phyloP scores from a whole-genome alignment of 2,888 invertebrate species.

The Lissonota sp. region DNA sequence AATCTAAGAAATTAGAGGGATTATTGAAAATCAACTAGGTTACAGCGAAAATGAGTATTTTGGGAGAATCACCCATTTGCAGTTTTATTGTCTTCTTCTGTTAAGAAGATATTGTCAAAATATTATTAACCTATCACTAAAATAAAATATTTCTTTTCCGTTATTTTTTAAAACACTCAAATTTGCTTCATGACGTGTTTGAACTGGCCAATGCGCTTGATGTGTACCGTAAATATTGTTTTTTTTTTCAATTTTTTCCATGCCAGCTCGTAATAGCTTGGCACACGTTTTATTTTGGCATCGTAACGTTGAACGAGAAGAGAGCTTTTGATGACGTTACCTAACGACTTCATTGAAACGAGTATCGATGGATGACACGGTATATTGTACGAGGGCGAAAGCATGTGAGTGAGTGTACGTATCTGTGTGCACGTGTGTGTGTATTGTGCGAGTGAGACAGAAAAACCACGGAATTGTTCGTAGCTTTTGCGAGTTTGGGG shows the following conservation, averaged over 20 bases:
- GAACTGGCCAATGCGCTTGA: neutral
- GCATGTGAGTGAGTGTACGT: neutral
- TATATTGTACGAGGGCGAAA: no score
- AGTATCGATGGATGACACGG: constrained; percentile 35
- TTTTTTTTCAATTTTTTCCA: neutral
- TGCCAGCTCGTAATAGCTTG: constrained; percentile 35
- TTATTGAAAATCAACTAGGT: no score
- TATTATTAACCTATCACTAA: no score
- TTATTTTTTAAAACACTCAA: no score
- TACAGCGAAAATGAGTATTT: no score
- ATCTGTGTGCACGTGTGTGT: neutral
- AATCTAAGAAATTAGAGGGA: no score
- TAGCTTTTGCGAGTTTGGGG: constrained; percentile 36
- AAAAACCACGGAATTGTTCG: constrained; percentile 40
- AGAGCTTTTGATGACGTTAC: constrained; percentile 62
- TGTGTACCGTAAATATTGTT: constrained; percentile 4
- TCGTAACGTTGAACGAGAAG: constrained; percentile 56
- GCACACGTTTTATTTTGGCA: constrained; percentile 35
- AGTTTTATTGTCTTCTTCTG: no score
- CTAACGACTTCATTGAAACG: constrained; percentile 64
- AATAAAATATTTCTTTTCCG: no score
- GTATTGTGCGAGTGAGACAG: constrained; percentile 3
- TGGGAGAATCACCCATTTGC: no score
- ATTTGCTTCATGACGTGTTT: no score
- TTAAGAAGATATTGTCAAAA: no score